A percentile compares a stretch with the other conserved stretches of the same genome.
These are phyloP conservation scores for Druon quercuslanigerum DNA, from an alignment of 1,140 invertebrate genomes.

Conservation along the genomic window DNA sequence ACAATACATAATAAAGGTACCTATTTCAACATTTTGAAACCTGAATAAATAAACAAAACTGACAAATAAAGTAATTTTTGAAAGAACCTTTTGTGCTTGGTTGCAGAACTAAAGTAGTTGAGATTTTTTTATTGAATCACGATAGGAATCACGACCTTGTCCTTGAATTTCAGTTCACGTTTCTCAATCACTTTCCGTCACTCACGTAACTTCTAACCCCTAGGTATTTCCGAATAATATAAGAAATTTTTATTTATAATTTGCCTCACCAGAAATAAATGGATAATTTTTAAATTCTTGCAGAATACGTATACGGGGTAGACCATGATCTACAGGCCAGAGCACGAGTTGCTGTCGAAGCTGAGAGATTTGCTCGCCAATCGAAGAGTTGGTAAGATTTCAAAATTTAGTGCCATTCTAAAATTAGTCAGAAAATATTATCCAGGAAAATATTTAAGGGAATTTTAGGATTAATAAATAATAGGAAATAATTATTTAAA, in stretches of 20 bases:
- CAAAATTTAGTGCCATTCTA: background rate
- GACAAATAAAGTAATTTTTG: no score
- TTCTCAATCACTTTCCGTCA: background rate
- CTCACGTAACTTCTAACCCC: slow-evolving; percentile 11
- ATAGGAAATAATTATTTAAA: no score
- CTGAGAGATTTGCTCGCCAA: slow-evolving; percentile 68
- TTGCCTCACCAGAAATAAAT: background rate
- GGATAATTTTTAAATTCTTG: slow-evolving; percentile 45
- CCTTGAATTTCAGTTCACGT: background rate
- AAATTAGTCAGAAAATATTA: background rate
- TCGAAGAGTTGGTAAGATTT: slow-evolving; percentile 60
- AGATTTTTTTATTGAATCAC: background rate
- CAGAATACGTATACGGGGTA: slow-evolving; percentile 72
- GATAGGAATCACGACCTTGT: background rate
- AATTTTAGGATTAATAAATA: no score
- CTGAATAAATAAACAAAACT: no score
- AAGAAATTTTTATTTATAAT: background rate
- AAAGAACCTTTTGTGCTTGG: no score
- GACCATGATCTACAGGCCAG: slow-evolving; percentile 72
- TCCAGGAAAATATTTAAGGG: no score
- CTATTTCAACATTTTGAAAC: no score
- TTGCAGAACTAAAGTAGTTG: background rate
- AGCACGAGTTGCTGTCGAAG: slow-evolving; percentile 70
- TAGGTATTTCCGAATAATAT: background rate
- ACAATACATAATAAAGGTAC: no score